Conservation (phyloP, 1,140 invertebrate genomes). For the Phymorhynchus buccinoides region DNA sequence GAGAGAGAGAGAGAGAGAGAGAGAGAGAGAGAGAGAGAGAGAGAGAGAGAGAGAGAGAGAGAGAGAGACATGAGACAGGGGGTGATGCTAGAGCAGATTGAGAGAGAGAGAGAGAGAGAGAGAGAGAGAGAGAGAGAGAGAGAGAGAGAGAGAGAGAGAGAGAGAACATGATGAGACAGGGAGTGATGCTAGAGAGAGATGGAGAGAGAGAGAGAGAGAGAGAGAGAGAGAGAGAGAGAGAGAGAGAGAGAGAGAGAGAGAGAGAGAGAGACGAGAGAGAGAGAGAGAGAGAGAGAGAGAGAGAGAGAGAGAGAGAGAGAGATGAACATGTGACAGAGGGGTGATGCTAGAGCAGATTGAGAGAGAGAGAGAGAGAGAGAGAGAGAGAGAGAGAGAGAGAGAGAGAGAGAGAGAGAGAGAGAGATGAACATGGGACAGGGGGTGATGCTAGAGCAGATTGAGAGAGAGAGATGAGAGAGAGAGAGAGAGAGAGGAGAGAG, state of each 20-base stretch:
- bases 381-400: too few relatives aligned
- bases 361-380: neutral
- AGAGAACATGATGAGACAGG: too few relatives aligned
- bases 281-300: too few relatives aligned
- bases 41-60: neutral
- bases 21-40: neutral
- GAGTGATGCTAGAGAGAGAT: too few relatives aligned
- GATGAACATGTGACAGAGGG: neutral
- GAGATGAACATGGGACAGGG: too few relatives aligned
- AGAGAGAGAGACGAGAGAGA: neutral
- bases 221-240: too few relatives aligned
- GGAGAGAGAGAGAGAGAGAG: neutral
- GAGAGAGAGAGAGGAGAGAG: constrained; percentile 21
- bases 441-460: too few relatives aligned
- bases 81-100: neutral
- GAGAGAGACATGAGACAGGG: neutral
- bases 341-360: too few relatives aligned
- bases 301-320: neutral
- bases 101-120: neutral
- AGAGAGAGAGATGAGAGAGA: too few relatives aligned
- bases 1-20: neutral
- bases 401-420: constrained; percentile 22
- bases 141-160: neutral
- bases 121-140: constrained; percentile 29
- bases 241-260: too few relatives aligned